These are phyloP conservation scores for Xylocampa areola DNA, from an alignment of 2,888 invertebrate species.

Conservation along the genomic window DNA sequence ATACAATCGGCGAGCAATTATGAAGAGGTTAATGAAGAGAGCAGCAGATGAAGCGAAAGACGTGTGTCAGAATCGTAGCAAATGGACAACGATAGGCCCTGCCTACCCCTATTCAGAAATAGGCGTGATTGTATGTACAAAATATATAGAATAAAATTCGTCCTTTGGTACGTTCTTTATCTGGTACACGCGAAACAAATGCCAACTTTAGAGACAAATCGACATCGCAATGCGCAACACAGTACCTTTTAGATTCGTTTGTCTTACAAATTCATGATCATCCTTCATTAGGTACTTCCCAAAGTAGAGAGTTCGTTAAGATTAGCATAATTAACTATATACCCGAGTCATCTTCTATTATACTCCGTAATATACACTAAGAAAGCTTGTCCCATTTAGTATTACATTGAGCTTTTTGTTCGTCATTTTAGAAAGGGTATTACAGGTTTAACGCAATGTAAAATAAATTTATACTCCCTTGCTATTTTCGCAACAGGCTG, in stretches of 20 bases:
- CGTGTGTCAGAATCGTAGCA: too few relatives aligned
- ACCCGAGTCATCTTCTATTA: slow-evolving; percentile 21
- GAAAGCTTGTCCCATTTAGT: slow-evolving; percentile 26
- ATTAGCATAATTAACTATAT: slow-evolving; percentile 28
- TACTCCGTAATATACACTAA: slow-evolving; percentile 24
- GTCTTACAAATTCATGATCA: slow-evolving; percentile 20
- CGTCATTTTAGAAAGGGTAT: slow-evolving; percentile 13
- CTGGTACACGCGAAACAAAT: too few relatives aligned
- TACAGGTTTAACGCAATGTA: slow-evolving; percentile 18
- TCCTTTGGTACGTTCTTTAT: too few relatives aligned
- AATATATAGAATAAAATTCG: too few relatives aligned
- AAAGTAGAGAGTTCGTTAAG: slow-evolving; percentile 16
- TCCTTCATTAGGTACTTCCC: slow-evolving; percentile 12
- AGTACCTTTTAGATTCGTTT: slow-evolving; percentile 9
- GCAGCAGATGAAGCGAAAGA: too few relatives aligned
- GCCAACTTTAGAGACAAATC: too few relatives aligned
- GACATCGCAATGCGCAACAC: not conserved
- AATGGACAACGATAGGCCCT: too few relatives aligned
- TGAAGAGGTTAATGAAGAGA: too few relatives aligned
- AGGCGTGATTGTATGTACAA: too few relatives aligned
- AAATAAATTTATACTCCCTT: slow-evolving; percentile 29
- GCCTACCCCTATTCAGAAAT: too few relatives aligned
- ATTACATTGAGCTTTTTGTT: slow-evolving; percentile 16
- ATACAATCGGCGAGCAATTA: too few relatives aligned
- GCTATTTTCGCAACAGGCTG: slow-evolving; percentile 18